Evolutionary conservation across 2,113 vertebrate genomes (phyloP), one percentile per base, ranked within the genome.

Genomic region (Tapirus terrestris): DNA sequence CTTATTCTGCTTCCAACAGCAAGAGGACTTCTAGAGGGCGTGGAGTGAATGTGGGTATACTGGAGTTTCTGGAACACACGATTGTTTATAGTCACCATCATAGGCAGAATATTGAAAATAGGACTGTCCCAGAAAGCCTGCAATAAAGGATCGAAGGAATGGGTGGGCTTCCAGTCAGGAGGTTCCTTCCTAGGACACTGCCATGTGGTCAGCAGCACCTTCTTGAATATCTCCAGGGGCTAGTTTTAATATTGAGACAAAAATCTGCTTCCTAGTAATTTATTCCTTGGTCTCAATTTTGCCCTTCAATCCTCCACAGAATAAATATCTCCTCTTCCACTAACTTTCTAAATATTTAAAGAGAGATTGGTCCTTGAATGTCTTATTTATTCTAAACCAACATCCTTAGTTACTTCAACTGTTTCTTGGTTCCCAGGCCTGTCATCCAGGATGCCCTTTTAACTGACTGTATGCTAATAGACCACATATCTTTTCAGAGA

Each of bases 331-430:
- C 75, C n/a, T 75, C 58, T 84, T 53, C 33, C 14, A 84, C 36
- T 75, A 61, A 84, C 29, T 65, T 58, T 65, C 63, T 84, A 80
- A 45, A 56, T 89, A 81, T 53, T 90, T 91, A 81, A 90, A 67
- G 31, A 63, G 77, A 72, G 31, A 56, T 6, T 45, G 8, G 36
- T n/a, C 33, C 60, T 85, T 87, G 56, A 65, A 82, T 7, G 5
- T 82, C 43, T 87, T 86, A 65, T 68, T 96, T 93, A 80, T 93
- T 63, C 68, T 67, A 94, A 89, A 91, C n/a, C 60, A 89, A 65
- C 33, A 45, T 39, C 65, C 63, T 86, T 36, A 45, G 13, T 77
- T 77, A 67, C 56, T 83, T 43, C 58, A 56, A 39, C 43, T 65
- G 13, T 48, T 81, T 86, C 73, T 72, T 58, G 81, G 51, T 61